Percentiles rank a stretch among this genome's conserved stretches.
These are phyloP conservation scores for Mormoops blainvillei DNA, from an alignment of 2,113 vertebrate species.

Conservation along the genomic window DNA sequence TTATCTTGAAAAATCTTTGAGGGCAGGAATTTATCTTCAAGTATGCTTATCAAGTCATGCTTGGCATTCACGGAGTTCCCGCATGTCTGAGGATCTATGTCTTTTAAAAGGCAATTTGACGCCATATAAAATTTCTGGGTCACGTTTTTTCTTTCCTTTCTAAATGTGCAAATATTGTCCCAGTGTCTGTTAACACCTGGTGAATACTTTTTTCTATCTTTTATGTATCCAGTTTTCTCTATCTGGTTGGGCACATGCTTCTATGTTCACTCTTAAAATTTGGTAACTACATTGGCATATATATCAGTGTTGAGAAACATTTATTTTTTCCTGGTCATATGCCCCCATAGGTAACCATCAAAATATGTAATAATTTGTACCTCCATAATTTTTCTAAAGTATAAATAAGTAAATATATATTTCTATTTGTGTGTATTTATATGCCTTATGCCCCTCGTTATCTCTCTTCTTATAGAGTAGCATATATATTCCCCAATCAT, in stretches of 20 bases:
- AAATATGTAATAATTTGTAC: not conserved
- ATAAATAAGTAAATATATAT: not conserved
- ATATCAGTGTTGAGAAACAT: not conserved
- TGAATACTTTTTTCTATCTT: not conserved
- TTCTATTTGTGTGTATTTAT: not conserved
- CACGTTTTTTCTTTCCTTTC: not conserved
- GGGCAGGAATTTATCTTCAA: not conserved
- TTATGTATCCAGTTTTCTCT: not conserved
- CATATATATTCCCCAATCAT: not conserved
- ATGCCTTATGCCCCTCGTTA: not conserved
- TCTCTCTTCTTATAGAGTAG: not conserved
- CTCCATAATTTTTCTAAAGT: not conserved
- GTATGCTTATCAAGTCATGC: not conserved
- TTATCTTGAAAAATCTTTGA: not conserved
- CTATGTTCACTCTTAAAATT: not conserved
- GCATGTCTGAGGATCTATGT: not conserved
- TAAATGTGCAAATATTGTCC: not conserved
- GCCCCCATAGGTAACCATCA: not conserved
- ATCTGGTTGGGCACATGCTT: not conserved
- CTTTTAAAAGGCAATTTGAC: not conserved
- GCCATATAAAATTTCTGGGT: not conserved
- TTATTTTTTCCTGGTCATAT: not conserved
- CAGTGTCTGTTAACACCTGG: not conserved
- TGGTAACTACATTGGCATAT: not conserved
- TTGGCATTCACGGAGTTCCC: not conserved